phyloP scores from a whole-genome alignment of 2,113 vertebrate genomes.

The Colistium nudipinnis region DNA sequence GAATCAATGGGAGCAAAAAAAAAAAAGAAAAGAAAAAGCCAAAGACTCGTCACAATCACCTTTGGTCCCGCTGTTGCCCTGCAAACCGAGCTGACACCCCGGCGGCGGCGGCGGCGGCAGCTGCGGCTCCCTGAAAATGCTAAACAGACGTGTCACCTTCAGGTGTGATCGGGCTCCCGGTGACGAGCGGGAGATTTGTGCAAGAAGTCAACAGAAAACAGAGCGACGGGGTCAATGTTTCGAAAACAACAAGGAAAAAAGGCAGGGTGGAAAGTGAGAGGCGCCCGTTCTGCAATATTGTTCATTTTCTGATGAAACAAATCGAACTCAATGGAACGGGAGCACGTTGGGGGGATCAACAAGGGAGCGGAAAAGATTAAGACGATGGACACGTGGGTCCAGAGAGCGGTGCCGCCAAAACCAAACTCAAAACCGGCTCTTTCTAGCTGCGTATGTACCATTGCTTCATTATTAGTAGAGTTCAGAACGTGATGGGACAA shows the following conservation, averaged over 20 bases:
- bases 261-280: neutral
- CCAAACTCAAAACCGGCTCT: too few species aligned
- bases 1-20: conserved; percentile 70
- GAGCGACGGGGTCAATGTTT: neutral
- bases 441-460: too few species aligned
- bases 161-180: conserved; percentile 7
- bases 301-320: neutral
- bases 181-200: neutral
- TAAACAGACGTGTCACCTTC: conserved; percentile 68
- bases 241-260: neutral
- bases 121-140: conserved; percentile 35
- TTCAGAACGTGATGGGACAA: too few species aligned
- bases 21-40: conserved; percentile 5
- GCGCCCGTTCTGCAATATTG: neutral
- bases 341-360: neutral
- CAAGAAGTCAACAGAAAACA: neutral
- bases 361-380: too few species aligned
- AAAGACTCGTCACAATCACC: conserved; percentile 32
- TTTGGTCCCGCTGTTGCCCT: neutral
- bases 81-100: conserved; percentile 1
- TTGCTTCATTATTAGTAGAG: too few species aligned
- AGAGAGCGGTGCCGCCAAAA: too few species aligned
- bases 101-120: neutral
- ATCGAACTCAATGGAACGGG: neutral
- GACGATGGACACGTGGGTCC: too few species aligned